Evolutionary conservation across 2,888 invertebrate genomes (phyloP).

Genomic region (Lydus trimaculatus): DNA sequence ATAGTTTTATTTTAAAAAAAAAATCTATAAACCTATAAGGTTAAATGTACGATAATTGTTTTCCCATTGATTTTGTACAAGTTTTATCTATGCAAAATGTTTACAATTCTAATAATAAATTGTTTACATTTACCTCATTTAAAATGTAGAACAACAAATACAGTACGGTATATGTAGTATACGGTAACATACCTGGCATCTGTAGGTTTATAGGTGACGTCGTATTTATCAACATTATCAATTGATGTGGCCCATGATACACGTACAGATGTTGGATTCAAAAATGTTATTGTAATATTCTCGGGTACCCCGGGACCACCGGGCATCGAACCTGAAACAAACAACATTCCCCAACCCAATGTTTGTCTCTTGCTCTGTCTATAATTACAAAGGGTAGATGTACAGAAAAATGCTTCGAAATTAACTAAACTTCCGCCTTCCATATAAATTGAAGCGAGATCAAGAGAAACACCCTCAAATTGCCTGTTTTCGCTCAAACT

Average conservation of each 20-base stretch:
- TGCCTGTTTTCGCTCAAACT: too few species aligned
- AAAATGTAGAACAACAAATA: too few species aligned
- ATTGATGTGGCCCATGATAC: slow-evolving; percentile 87
- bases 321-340: slow-evolving; percentile 75
- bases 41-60: not conserved
- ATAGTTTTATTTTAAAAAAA: not conserved
- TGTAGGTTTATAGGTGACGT: slow-evolving; percentile 89
- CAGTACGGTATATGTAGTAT: too few species aligned
- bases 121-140: not conserved
- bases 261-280: slow-evolving; percentile 84
- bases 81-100: not conserved
- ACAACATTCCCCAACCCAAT: not conserved
- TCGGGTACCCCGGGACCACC: slow-evolving; percentile 77
- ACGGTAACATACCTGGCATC: slow-evolving; percentile 90
- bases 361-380: too few species aligned
- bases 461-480: too few species aligned
- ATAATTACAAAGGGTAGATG: too few species aligned
- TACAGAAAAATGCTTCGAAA: too few species aligned
- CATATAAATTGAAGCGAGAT: too few species aligned
- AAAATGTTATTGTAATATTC: slow-evolving; percentile 88
- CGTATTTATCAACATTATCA: slow-evolving; percentile 86
- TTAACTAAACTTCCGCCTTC: too few species aligned
- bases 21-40: not conserved
- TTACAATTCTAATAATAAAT: not conserved
- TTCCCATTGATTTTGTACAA: not conserved